Evolutionary conservation across 1,140 invertebrate genomes (phyloP).

Genomic region (Dendrolimus punctatus): DNA sequence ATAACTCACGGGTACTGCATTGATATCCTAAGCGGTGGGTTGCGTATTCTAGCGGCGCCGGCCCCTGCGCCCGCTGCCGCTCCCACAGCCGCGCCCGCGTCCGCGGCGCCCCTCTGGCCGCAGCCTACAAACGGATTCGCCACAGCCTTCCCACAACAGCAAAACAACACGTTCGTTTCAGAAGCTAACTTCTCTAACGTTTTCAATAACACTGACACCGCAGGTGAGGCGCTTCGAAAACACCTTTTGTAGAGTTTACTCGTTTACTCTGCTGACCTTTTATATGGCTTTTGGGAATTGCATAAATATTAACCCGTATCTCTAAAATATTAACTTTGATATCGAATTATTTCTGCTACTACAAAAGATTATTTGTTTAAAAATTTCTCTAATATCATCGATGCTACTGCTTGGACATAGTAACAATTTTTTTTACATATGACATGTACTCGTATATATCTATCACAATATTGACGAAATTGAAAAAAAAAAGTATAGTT

Average conservation of each 20-base stretch:
- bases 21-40: constrained; percentile 13
- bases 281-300: too few species aligned
- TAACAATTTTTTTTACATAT: too few species aligned
- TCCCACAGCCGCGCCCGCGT: constrained; percentile 22
- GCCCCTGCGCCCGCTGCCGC: constrained; percentile 11
- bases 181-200: constrained; percentile 90
- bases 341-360: too few species aligned
- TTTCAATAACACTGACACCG: constrained; percentile 82
- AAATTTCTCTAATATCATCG: too few species aligned
- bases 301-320: too few species aligned
- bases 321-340: too few species aligned
- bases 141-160: constrained; percentile 59
- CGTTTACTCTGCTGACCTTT: too few species aligned
- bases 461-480: too few species aligned
- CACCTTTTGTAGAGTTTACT: background rate
- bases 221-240: constrained; percentile 72
- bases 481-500: too few species aligned
- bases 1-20: constrained; percentile 15
- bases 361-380: too few species aligned
- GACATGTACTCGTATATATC: too few species aligned
- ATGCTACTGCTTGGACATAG: too few species aligned
- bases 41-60: constrained; percentile 23
- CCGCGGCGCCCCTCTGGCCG: constrained; percentile 9
- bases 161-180: constrained; percentile 85
- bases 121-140: constrained; percentile 71